Evolutionary conservation across 2,888 invertebrate species (phyloP).

Genomic region (Horisme vitalbata): DNA sequence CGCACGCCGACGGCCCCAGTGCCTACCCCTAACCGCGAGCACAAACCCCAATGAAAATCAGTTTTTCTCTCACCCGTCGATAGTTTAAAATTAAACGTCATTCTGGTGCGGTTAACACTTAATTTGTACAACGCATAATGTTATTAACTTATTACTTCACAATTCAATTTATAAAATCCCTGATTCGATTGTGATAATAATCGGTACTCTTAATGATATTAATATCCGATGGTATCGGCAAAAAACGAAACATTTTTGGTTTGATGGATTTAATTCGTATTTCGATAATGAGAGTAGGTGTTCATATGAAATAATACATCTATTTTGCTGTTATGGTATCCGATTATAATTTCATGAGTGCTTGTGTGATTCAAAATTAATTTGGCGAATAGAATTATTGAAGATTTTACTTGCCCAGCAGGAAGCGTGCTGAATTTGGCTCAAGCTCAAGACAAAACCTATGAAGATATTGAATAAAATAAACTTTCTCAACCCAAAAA

Average conservation of each 20-base stretch:
- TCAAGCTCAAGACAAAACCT: too few species aligned
- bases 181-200: slow-evolving; percentile 72
- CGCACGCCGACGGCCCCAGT: slow-evolving; percentile 34
- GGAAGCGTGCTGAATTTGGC: too few species aligned
- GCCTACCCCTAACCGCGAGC: slow-evolving; percentile 51
- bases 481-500: too few species aligned
- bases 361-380: slow-evolving; percentile 1
- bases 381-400: slow-evolving; percentile 3
- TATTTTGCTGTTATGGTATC: slow-evolving; percentile 7
- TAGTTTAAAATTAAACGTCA: slow-evolving; percentile 81
- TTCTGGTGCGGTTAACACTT: slow-evolving; percentile 76
- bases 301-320: slow-evolving; percentile 23
- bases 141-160: slow-evolving; percentile 60
- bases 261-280: slow-evolving; percentile 39
- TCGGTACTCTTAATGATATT: slow-evolving; percentile 73
- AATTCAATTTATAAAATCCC: slow-evolving; percentile 75
- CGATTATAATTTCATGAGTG: slow-evolving; percentile 11
- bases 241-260: slow-evolving; percentile 48
- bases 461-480: too few species aligned
- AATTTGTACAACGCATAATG: slow-evolving; percentile 74
- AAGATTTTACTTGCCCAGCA: too few species aligned
- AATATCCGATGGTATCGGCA: slow-evolving; percentile 57
- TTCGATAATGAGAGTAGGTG: slow-evolving; percentile 35
- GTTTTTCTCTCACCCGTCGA: slow-evolving; percentile 71
- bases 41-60: slow-evolving; percentile 64